These are phyloP conservation scores for Leptosomus discolor DNA, from an alignment of 2,113 vertebrate genomes.

Conservation along the genomic window DNA sequence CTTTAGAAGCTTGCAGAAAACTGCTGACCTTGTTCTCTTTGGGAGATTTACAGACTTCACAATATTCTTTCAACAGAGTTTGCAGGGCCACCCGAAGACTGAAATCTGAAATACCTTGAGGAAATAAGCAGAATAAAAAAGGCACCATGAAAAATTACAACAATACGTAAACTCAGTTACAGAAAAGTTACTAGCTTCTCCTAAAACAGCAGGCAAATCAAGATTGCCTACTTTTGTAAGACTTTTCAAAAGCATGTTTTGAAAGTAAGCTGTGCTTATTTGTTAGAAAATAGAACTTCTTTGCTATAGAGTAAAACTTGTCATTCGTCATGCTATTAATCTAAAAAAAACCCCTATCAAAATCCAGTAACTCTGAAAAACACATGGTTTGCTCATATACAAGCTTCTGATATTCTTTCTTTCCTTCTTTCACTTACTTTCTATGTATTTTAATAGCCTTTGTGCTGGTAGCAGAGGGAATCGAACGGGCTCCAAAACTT, in stretches of 20 bases:
- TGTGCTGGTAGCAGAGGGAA: constrained; percentile 91
- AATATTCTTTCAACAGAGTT: constrained; percentile 95
- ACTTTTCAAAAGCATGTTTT: not conserved
- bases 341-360: not conserved
- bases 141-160: not conserved
- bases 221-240: not conserved
- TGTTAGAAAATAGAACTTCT: not conserved
- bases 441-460: constrained; percentile 92
- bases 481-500: constrained; percentile 90
- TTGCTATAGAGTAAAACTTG: not conserved
- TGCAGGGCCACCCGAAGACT: constrained; percentile 96
- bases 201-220: not conserved
- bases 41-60: constrained; percentile 88
- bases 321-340: not conserved
- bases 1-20: constrained; percentile 87
- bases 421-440: constrained; percentile 78
- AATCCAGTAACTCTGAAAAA: not conserved
- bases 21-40: constrained; percentile 91
- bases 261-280: not conserved
- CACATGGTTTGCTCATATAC: not conserved
- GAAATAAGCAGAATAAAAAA: not conserved
- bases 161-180: not conserved
- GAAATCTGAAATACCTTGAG: constrained; percentile 89
- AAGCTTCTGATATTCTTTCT: not conserved
- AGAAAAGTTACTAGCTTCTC: not conserved